Base-by-base conservation (phyloP, 2,113 vertebrate genomes). In the Hemibagrus wyckioides region DNA sequence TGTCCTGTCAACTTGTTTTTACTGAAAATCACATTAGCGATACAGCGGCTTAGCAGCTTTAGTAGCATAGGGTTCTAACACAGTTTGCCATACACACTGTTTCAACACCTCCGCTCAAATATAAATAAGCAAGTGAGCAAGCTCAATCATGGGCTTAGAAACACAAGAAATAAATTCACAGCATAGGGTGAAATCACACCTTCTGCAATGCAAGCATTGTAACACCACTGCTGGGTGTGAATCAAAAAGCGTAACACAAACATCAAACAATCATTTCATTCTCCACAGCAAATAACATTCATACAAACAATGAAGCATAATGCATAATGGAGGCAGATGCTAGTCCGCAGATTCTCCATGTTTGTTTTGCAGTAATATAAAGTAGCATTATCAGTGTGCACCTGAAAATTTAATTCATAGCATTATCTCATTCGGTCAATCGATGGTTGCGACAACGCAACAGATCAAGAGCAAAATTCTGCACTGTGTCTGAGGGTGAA, bases 141-240 rank as follows among this genome's bases (percentile, higher is more conserved):
- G 86, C 41, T 61, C 28, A 59, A 65, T 81, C 52, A 75, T 28
- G 14, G 44, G 25, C 81, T 83, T 61, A 65, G 17, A 83, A 83
- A 54, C 54, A 63, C 17, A 63, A 25, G 15, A 59, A 59, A 83
- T 87, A 77, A 75, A 87, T 83, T 76, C 86, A 76, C 80, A 61
- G 36, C 41, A 59, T 25, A 59, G n/a, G 11, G 67, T 41, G 17
- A 63, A 83, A 67, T 87, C 48, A 54, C 80, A 83, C 86, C 71
- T 77, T 25, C 9, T 41, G 69, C 81, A 23, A 52, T 4, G 81
- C 61, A 44, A 41, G 33, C n/a, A 63, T 83, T 77, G 63, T 52
- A 87, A 83, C 76, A 71, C 80, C 17, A 73, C 54, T 56, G 56
- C 80, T 77, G 80, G 10, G 80, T 83, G 67, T 48, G 44, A 83